A percentile compares a stretch with the other conserved stretches of the same genome.
Evolutionary conservation across 2,888 invertebrate species (phyloP).

Genomic region (Hirtodrosophila histrioides): DNA sequence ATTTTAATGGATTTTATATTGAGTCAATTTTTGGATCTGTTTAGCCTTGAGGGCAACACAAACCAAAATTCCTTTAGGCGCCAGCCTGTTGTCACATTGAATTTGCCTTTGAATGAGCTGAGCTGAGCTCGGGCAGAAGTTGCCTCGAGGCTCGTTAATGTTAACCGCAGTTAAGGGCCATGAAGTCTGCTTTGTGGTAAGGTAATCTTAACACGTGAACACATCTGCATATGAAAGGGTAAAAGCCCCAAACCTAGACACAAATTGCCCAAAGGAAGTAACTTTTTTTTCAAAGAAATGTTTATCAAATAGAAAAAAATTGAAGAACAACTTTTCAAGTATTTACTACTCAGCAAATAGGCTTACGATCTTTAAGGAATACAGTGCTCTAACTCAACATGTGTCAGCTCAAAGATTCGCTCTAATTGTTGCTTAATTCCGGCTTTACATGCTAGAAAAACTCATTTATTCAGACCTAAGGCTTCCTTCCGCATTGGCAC

Average conservation of each 20-base stretch:
- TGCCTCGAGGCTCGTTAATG: slow-evolving; percentile 36
- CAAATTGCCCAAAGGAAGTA: slow-evolving; percentile 17
- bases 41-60: slow-evolving; percentile 3
- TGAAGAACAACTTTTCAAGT: no score
- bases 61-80: slow-evolving; percentile 41
- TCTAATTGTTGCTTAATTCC: slow-evolving; percentile 66
- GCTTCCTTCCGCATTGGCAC: neutral
- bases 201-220: slow-evolving; percentile 20
- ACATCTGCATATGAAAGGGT: slow-evolving; percentile 37
- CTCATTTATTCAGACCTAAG: slow-evolving; percentile 14
- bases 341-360: no score
- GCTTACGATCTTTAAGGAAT: slow-evolving; percentile 3
- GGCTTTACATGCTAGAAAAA: slow-evolving; percentile 7
- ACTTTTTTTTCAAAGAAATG: no score
- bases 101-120: slow-evolving; percentile 58
- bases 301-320: no score
- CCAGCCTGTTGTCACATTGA: slow-evolving; percentile 65
- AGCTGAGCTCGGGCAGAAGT: slow-evolving; percentile 26
- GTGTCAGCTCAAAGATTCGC: slow-evolving; percentile 42
- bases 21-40: slow-evolving; percentile 55
- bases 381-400: slow-evolving; percentile 21
- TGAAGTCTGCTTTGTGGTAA: slow-evolving; percentile 12
- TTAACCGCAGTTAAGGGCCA: slow-evolving; percentile 45
- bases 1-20: slow-evolving; percentile 76
- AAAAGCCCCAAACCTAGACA: slow-evolving; percentile 26